phyloP scores from a whole-genome alignment of 2,888 invertebrate species.

The Chorisops tibialis region DNA sequence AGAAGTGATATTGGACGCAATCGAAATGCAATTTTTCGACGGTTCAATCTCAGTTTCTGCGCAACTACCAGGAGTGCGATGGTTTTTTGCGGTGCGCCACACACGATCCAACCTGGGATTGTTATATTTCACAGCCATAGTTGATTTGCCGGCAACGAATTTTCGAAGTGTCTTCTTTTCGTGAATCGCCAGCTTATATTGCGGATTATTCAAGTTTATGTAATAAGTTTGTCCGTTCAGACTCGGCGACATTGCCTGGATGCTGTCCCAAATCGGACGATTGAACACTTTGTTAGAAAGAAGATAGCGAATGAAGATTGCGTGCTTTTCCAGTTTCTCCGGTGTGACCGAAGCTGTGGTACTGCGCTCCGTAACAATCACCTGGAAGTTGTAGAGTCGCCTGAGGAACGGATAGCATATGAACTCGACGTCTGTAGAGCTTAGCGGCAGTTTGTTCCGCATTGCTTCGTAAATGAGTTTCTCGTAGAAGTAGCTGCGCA shows the following conservation, averaged over 20 bases:
- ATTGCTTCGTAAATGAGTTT: no score
- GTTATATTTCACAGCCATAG: no score
- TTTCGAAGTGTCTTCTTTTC: not conserved
- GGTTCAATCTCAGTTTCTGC: no score
- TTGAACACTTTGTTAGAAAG: not conserved
- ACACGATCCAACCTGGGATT: no score
- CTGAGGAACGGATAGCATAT: constrained; percentile 19
- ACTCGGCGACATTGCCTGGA: not conserved
- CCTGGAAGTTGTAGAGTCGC: not conserved
- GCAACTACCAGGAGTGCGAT: no score
- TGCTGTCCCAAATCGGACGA: not conserved
- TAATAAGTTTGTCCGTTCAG: not conserved
- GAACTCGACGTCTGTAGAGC: not conserved
- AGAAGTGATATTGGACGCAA: no score
- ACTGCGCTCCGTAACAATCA: not conserved
- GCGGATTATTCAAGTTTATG: constrained; percentile 18
- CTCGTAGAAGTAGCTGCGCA: no score
- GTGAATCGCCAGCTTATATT: not conserved
- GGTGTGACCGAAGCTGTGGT: not conserved
- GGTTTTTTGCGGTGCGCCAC: no score
- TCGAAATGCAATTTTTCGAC: no score
- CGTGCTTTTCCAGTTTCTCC: constrained; percentile 7
- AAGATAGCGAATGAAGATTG: not conserved
- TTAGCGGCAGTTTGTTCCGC: not conserved
- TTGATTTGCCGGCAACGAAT: no score